phyloP scores from a whole-genome alignment of 2,113 vertebrate species.

The Symphodus melops region DNA sequence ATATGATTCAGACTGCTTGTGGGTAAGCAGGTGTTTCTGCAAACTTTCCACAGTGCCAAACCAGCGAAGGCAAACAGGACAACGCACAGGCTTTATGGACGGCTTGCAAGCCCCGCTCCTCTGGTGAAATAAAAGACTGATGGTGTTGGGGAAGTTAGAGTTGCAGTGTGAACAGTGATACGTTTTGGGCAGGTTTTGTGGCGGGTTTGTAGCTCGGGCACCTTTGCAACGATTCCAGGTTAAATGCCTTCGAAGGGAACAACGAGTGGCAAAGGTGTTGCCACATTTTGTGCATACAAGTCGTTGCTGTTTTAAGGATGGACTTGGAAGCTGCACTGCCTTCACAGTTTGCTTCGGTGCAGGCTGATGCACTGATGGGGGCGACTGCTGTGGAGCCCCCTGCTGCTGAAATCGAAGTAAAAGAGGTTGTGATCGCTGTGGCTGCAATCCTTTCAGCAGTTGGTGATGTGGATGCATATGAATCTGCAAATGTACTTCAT shows the following conservation, averaged over 20 bases:
- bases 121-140: conserved; percentile 80
- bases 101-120: conserved; percentile 78
- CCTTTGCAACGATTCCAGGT: conserved; percentile 79
- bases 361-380: conserved; percentile 29
- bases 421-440: conserved; percentile 66
- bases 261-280: conserved; percentile 78
- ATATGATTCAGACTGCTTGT: conserved; percentile 74
- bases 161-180: conserved; percentile 79
- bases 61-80: conserved; percentile 81
- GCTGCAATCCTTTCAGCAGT: conserved; percentile 61
- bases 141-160: conserved; percentile 73
- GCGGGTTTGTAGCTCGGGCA: conserved; percentile 17
- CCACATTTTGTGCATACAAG: conserved; percentile 76
- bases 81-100: conserved; percentile 79
- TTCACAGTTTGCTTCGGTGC: conserved; percentile 37
- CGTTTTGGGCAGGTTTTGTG: conserved; percentile 60
- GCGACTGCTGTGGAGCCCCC: neutral
- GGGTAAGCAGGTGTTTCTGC: conserved; percentile 82
- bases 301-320: conserved; percentile 58
- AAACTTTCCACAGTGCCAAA: conserved; percentile 79
- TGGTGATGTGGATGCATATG: conserved; percentile 77
- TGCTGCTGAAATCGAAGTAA: conserved; percentile 69
- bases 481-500: conserved; percentile 82
- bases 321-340: conserved; percentile 1
- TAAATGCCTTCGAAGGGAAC: conserved; percentile 78